Evolutionary conservation across 2,113 vertebrate genomes (phyloP).

Genomic region (Elgaria multicarinata): DNA sequence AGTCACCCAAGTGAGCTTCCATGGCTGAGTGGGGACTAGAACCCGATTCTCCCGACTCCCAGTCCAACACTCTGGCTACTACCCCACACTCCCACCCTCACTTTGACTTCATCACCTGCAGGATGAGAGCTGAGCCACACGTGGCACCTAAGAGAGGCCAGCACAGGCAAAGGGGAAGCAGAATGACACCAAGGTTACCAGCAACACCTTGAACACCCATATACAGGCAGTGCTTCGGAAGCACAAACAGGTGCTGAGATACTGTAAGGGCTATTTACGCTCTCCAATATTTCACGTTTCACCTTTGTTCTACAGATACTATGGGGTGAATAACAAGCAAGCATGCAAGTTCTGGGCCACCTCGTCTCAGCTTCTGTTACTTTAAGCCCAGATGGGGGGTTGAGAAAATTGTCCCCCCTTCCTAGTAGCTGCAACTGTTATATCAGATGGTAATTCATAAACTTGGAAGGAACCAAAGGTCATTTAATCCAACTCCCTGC

Average conservation of each 20-base stretch:
- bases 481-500: conserved; percentile 26
- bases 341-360: not conserved
- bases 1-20: no score
- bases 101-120: not conserved
- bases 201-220: not conserved
- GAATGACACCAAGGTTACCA: not conserved
- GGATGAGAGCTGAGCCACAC: not conserved
- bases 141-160: no score
- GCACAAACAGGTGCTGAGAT: not conserved
- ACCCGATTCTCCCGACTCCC: no score
- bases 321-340: not conserved
- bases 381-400: not conserved
- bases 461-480: conserved; percentile 40
- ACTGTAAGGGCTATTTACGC: not conserved
- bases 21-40: no score
- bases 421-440: conserved; percentile 24
- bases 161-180: not conserved
- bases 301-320: not conserved
- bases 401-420: not conserved
- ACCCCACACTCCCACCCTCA: no score
- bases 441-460: conserved; percentile 29
- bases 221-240: not conserved
- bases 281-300: not conserved
- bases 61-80: no score
- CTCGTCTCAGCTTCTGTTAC: not conserved